Evolutionary conservation across 2,888 invertebrate genomes (phyloP).

Genomic region (Patella pellucida): DNA sequence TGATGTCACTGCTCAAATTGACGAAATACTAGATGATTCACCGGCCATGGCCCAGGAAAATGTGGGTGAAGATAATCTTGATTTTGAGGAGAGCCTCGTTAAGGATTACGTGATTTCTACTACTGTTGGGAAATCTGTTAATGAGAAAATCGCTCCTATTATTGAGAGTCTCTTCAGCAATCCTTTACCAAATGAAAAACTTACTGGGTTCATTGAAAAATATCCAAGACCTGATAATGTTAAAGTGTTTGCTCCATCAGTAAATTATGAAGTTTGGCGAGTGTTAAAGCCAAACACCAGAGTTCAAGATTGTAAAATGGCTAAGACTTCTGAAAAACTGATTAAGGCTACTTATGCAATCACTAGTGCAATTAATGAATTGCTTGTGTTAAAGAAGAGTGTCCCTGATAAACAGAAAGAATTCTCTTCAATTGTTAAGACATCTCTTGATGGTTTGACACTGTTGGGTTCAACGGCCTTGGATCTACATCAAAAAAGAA

Average conservation of each 20-base stretch:
- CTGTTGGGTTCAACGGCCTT: background rate
- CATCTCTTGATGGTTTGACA: background rate
- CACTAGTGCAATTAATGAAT: background rate
- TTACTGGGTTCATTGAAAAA: conserved; percentile 5
- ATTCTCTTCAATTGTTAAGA: background rate
- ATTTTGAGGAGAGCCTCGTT: background rate
- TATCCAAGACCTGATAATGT: background rate
- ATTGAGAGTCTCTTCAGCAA: conserved; percentile 6
- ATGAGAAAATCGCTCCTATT: background rate
- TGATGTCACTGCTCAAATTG: background rate
- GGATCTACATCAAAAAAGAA: conserved; percentile 1
- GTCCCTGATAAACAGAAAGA: background rate
- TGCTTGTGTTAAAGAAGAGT: background rate
- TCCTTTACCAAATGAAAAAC: background rate
- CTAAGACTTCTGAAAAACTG: conserved; percentile 1
- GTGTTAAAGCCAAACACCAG: background rate
- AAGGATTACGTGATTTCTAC: background rate
- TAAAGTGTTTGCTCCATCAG: background rate
- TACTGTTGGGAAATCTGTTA: background rate
- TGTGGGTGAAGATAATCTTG: background rate
- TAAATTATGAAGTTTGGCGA: background rate
- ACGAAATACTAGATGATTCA: background rate
- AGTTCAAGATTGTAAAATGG: background rate
- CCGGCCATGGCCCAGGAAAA: background rate
- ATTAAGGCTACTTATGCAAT: background rate